Conservation (phyloP, 2,797 vertebrate genomes). For the Anguilla obscura region DNA sequence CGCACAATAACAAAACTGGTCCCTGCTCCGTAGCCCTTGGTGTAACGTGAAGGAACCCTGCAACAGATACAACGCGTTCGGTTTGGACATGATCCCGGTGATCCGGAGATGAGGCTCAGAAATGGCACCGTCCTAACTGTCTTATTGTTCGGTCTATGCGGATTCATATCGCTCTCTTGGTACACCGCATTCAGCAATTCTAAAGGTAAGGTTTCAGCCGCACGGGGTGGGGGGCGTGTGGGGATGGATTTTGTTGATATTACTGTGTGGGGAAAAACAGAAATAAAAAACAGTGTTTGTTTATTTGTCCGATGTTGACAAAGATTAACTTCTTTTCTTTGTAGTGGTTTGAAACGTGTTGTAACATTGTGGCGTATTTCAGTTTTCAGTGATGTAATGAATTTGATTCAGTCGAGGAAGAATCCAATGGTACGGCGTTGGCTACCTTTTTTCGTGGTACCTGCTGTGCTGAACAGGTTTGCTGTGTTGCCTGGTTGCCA, state of each 20-base stretch:
- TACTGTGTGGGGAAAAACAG: not conserved
- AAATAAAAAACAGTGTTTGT: not conserved
- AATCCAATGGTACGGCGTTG: not conserved
- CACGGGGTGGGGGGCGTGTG: constrained; percentile 34
- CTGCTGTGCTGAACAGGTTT: constrained; percentile 15
- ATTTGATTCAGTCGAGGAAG: constrained; percentile 16
- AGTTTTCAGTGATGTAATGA: constrained; percentile 15
- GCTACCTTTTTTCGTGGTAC: constrained; percentile 5
- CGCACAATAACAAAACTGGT: constrained; percentile 45
- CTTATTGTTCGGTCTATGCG: constrained; percentile 90
- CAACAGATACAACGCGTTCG: constrained; percentile 55
- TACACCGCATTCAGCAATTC: constrained; percentile 94
- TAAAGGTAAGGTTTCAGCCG: constrained; percentile 78
- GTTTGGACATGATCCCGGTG: constrained; percentile 85
- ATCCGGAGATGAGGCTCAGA: constrained; percentile 95
- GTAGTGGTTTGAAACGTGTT: not conserved
- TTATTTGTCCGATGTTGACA: not conserved
- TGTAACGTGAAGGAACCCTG: constrained; percentile 34
- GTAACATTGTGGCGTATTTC: not conserved
- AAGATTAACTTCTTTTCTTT: not conserved
- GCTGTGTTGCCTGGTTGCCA: not conserved
- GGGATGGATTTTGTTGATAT: not conserved
- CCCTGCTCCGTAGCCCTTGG: constrained; percentile 30
- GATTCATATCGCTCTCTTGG: constrained; percentile 93
- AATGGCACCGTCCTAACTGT: constrained; percentile 96